phyloP scores from a whole-genome alignment of 2,888 invertebrate species.

The Idaea biselata region DNA sequence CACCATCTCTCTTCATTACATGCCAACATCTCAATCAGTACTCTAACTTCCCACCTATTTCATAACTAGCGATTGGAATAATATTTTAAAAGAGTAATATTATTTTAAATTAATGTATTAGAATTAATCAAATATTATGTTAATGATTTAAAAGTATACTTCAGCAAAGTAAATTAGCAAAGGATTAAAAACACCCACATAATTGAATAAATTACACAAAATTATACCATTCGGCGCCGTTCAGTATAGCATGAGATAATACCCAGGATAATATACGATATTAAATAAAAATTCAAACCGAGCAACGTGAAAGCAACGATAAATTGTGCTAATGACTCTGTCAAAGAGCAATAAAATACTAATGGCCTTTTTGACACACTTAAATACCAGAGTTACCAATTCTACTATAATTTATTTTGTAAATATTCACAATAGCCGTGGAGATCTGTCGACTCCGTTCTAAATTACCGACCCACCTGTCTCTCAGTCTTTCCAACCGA shows the following conservation, averaged over 20 bases:
- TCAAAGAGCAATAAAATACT: slow-evolving; percentile 29
- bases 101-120: too few species aligned
- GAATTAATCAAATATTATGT: background rate
- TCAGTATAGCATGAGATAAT: slow-evolving; percentile 18
- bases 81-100: too few species aligned
- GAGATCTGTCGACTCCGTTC: slow-evolving; percentile 31
- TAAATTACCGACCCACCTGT: slow-evolving; percentile 52
- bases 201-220: slow-evolving; percentile 28
- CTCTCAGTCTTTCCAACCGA: slow-evolving; percentile 63
- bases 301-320: slow-evolving; percentile 25
- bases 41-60: too few species aligned
- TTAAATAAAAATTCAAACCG: slow-evolving; percentile 22
- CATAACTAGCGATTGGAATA: too few species aligned
- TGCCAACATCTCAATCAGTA: too few species aligned
- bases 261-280: slow-evolving; percentile 22
- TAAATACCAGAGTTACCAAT: slow-evolving; percentile 28
- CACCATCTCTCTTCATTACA: too few species aligned
- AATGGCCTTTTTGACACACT: slow-evolving; percentile 30
- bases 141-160: slow-evolving; percentile 9
- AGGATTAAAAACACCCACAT: slow-evolving; percentile 29
- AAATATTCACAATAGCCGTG: slow-evolving; percentile 25
- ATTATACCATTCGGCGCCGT: slow-evolving; percentile 23
- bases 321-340: slow-evolving; percentile 26
- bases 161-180: slow-evolving; percentile 19
- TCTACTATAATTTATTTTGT: slow-evolving; percentile 23